Conservation (phyloP, 2,113 vertebrate genomes). For the Hypanus sabinus region DNA sequence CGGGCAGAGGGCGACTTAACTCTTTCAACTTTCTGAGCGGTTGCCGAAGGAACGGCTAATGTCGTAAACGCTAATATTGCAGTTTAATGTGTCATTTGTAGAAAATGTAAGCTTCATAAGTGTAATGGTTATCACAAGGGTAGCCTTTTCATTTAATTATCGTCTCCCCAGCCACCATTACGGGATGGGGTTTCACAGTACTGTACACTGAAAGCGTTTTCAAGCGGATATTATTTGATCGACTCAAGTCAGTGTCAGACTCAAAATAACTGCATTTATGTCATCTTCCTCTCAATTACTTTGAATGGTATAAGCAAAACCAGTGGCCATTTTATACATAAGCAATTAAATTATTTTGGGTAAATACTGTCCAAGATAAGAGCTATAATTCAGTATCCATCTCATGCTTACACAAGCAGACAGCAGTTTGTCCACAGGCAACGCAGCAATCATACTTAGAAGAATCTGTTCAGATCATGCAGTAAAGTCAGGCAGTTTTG, state of each 20-base stretch:
- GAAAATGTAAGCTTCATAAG: not conserved
- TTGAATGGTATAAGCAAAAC: not conserved
- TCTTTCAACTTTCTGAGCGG: not conserved
- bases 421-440: not conserved
- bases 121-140: not conserved
- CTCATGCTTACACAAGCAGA: not conserved
- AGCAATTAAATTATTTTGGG: not conserved
- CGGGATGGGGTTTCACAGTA: not conserved
- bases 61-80: not conserved
- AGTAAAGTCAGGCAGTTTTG: not conserved
- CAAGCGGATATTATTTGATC: not conserved
- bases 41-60: not conserved
- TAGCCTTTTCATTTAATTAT: not conserved
- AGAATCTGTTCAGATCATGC: not conserved
- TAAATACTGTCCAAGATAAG: not conserved
- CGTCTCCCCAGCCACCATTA: not conserved
- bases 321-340: not conserved
- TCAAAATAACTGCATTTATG: not conserved
- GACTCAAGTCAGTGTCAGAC: not conserved
- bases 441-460: not conserved
- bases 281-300: not conserved
- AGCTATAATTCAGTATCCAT: not conserved
- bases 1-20: not conserved
- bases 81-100: not conserved
- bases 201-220: not conserved